Evolutionary conservation across 2,888 invertebrate genomes (phyloP), one percentile per base, ranked within the genome.

Genomic region (Poecilobothrus nobilitatus): DNA sequence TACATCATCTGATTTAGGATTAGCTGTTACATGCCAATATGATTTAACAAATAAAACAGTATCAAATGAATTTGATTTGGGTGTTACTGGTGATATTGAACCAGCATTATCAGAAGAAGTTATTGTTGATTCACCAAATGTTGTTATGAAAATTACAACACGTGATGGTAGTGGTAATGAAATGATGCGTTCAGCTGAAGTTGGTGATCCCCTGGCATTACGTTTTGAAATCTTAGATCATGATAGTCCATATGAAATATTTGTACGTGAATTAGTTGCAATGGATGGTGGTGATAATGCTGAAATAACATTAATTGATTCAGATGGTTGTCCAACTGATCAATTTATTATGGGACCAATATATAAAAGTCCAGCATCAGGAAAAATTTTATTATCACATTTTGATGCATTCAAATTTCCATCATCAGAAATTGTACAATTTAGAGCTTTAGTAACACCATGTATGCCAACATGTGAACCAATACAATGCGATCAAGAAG

Each of bases 331-430:
- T 78, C 95, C 95, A 18, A 95, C 95, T 33, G 95, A 95, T 81
- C 91, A 94, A 78, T 91, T 93, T 81, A 95, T 95, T 80, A 94
- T 95, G 94, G 94, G 94, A 76, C 92, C 94, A 22, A 86, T 95
- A 71, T 91, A 91, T 83, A 93, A 94, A 83, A 91, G 92, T 63
- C 85, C 87, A 63, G 84, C 88, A 75, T 87, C 89, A 71, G 91
- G 91, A 83, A 93, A 94, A 87, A 88, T 92, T 75, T 84, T 95
- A 71, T 84, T 94, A 71, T 94, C 95, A 68, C 91, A 93, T 83
- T 95, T 96, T 83, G 95, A 95, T 81, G 95, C 95, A 61, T 96
- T 96, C 87, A 95, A 96, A 82, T 96, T 96, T 85, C 95, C 95
- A 64, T 94, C 94, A 67, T 94, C 94, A 18, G 95, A 95, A 80